Evolutionary conservation across 2,797 vertebrate genomes (phyloP).

Genomic region (Cuculus canorus): DNA sequence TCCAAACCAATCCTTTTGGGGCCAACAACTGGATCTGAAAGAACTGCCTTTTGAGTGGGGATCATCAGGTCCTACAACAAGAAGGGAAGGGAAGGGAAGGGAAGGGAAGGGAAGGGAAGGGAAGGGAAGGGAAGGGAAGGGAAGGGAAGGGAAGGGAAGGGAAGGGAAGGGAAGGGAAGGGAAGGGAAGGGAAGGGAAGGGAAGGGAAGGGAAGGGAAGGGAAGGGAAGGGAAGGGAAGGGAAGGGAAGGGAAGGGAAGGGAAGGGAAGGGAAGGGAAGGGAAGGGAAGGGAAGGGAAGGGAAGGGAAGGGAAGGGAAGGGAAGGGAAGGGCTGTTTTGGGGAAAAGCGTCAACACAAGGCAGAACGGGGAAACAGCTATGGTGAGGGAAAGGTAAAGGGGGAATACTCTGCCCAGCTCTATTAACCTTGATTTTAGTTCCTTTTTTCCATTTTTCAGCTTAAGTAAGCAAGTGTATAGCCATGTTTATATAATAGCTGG

Average conservation of each 20-base stretch:
- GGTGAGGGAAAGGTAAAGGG: background rate
- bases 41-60: background rate
- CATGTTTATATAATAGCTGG: conserved; percentile 55
- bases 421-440: conserved; percentile 63
- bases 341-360: background rate
- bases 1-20: background rate
- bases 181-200: background rate
- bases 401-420: conserved; percentile 20
- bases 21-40: background rate
- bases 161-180: too few species aligned
- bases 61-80: background rate
- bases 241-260: background rate
- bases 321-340: background rate
- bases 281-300: background rate
- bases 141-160: background rate
- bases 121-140: background rate
- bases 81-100: background rate
- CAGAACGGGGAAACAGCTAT: background rate
- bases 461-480: conserved; percentile 59
- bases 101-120: background rate
- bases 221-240: background rate
- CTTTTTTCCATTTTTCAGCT: conserved; percentile 55
- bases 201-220: background rate
- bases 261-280: background rate
- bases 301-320: too few species aligned